Evolutionary conservation across 2,888 invertebrate genomes (phyloP).

Genomic region (Glaucopsyche alexis): DNA sequence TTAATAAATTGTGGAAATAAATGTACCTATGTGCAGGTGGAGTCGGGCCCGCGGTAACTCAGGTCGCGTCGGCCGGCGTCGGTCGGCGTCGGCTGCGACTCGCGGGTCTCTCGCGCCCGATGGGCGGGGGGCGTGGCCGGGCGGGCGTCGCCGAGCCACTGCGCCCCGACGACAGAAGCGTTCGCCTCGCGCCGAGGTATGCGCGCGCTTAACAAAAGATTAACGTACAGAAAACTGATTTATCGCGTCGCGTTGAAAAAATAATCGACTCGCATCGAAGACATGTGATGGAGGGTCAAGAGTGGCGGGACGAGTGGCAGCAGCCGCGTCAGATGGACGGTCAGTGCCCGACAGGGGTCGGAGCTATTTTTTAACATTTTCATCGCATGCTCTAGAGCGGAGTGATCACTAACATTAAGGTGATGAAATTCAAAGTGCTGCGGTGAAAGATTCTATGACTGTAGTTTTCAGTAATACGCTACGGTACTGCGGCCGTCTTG

Average conservation of each 20-base stretch:
- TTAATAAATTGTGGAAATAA: constrained; percentile 21
- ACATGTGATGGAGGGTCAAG: constrained; percentile 76
- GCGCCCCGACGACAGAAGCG: constrained; percentile 90
- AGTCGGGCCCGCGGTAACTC: constrained; percentile 12
- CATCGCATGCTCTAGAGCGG: constrained; percentile 30
- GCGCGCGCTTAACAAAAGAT: constrained; percentile 61
- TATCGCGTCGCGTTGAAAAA: constrained; percentile 78
- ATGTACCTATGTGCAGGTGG: constrained; percentile 24
- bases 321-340: constrained; percentile 71
- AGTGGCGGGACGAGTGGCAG: constrained; percentile 74
- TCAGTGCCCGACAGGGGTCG: constrained; percentile 51
- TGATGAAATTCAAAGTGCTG: constrained; percentile 31
- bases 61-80: constrained; percentile 42
- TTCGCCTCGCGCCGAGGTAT: constrained; percentile 69
- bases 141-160: constrained; percentile 71
- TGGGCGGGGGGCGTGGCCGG: constrained; percentile 56
- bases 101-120: constrained; percentile 42
- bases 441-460: constrained; percentile 19
- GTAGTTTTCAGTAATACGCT: neutral
- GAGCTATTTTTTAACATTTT: constrained; percentile 32
- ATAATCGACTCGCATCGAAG: constrained; percentile 65
- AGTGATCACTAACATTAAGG: constrained; percentile 31
- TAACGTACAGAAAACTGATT: constrained; percentile 74
- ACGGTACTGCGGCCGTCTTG: neutral
- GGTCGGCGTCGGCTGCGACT: constrained; percentile 36